These are phyloP conservation scores for Macaria liturata DNA, from an alignment of 2,888 invertebrate genomes.

Conservation along the genomic window DNA sequence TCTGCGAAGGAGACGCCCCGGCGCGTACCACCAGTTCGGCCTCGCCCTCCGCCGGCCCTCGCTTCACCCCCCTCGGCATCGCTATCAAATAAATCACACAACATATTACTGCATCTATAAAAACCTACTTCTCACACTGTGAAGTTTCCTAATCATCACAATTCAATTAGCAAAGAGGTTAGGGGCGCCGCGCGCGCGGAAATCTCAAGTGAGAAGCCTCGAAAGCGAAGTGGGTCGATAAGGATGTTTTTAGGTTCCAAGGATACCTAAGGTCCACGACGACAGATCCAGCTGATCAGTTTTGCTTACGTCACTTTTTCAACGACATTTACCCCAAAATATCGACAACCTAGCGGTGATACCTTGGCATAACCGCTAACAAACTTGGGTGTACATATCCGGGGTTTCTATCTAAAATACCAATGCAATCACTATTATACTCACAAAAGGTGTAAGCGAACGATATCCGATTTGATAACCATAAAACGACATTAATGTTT, in stretches of 20 bases:
- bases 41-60: slow-evolving; percentile 81
- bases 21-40: slow-evolving; percentile 77
- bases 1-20: slow-evolving; percentile 81
- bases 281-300: slow-evolving; percentile 59
- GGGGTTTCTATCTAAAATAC: slow-evolving; percentile 53
- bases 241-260: slow-evolving; percentile 51
- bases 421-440: slow-evolving; percentile 57
- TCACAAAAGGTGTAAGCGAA: slow-evolving; percentile 82
- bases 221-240: slow-evolving; percentile 77
- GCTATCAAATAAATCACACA: slow-evolving; percentile 56
- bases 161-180: slow-evolving; percentile 81
- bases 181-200: slow-evolving; percentile 81
- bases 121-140: slow-evolving; percentile 39
- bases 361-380: slow-evolving; percentile 63
- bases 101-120: slow-evolving; percentile 38
- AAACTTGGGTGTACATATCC: slow-evolving; percentile 51
- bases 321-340: slow-evolving; percentile 71
- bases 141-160: slow-evolving; percentile 59
- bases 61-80: slow-evolving; percentile 85
- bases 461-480: slow-evolving; percentile 77
- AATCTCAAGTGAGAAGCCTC: slow-evolving; percentile 72
- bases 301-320: slow-evolving; percentile 74
- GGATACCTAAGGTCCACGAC: slow-evolving; percentile 50
- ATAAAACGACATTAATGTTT: slow-evolving; percentile 82
- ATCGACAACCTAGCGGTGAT: slow-evolving; percentile 71